phyloP scores from a whole-genome alignment of 2,797 vertebrate species.

The Muraenolepis orangiensis region DNA sequence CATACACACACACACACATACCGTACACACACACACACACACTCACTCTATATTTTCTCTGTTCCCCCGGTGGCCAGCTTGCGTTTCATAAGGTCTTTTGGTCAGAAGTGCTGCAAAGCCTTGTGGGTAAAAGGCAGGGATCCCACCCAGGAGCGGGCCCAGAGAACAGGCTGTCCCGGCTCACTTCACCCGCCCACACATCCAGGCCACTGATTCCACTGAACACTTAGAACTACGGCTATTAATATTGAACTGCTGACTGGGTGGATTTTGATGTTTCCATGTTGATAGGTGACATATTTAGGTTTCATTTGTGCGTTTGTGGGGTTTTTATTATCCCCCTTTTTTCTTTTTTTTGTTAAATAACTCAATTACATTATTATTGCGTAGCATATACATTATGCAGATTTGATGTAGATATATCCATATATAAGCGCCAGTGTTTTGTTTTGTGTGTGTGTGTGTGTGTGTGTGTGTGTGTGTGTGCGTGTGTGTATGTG shows the following conservation, averaged over 20 bases:
- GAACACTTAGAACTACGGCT: constrained; percentile 58
- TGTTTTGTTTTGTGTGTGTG: background rate
- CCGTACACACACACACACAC: too few species aligned
- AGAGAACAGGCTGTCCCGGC: constrained; percentile 18
- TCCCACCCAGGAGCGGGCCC: constrained; percentile 40
- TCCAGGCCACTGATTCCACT: constrained; percentile 61
- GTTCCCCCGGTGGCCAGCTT: constrained; percentile 20
- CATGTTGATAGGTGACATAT: background rate
- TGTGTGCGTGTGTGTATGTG: background rate
- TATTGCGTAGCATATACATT: background rate
- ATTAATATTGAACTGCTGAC: constrained; percentile 60
- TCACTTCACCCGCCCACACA: constrained; percentile 28
- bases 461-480: background rate
- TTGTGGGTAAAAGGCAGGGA: constrained; percentile 45
- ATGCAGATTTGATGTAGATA: background rate
- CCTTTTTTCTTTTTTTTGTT: background rate
- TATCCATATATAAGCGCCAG: background rate
- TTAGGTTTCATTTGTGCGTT: too few species aligned
- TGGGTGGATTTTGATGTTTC: background rate
- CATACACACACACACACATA: too few species aligned
- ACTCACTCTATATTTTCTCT: constrained; percentile 18
- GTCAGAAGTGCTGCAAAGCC: constrained; percentile 37
- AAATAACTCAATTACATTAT: background rate
- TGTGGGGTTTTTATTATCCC: too few species aligned
- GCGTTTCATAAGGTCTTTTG: constrained; percentile 14